Evolutionary conservation across 2,797 vertebrate species (phyloP).

Genomic region (Schizopygopsis malacanthus): DNA sequence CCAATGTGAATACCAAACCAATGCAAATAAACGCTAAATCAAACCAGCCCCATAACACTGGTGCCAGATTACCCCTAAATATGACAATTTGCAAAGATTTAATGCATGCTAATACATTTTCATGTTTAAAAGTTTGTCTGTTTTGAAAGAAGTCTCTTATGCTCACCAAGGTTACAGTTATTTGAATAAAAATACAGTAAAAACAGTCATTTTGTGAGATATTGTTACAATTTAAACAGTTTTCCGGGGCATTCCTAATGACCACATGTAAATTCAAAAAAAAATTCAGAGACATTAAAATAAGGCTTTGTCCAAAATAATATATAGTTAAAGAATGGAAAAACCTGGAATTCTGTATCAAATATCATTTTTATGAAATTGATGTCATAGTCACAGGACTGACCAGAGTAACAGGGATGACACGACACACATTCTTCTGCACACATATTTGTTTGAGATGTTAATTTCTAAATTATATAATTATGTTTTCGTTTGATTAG

Average conservation of each 20-base stretch:
- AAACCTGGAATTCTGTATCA: too few species aligned
- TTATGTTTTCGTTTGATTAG: neutral
- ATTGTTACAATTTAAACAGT: neutral
- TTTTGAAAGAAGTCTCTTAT: neutral
- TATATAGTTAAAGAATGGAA: too few species aligned
- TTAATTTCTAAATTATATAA: neutral
- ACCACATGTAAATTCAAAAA: neutral
- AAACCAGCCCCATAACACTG: slow-evolving; percentile 25
- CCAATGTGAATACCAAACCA: slow-evolving; percentile 27
- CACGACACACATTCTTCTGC: too few species aligned
- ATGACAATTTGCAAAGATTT: neutral
- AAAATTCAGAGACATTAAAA: too few species aligned
- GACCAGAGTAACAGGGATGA: too few species aligned
- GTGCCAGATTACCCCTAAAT: neutral
- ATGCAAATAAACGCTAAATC: slow-evolving; percentile 26
- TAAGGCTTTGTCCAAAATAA: too few species aligned
- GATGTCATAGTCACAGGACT: too few species aligned
- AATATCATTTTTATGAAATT: too few species aligned
- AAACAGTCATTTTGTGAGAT: neutral
- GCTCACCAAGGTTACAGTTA: neutral
- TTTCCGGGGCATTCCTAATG: neutral
- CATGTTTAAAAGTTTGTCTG: neutral
- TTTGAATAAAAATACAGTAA: neutral
- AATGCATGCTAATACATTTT: neutral
- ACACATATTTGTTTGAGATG: neutral